Base-by-base conservation (phyloP, 2,888 invertebrate species). In the Drosophila maculinotata region DNA sequence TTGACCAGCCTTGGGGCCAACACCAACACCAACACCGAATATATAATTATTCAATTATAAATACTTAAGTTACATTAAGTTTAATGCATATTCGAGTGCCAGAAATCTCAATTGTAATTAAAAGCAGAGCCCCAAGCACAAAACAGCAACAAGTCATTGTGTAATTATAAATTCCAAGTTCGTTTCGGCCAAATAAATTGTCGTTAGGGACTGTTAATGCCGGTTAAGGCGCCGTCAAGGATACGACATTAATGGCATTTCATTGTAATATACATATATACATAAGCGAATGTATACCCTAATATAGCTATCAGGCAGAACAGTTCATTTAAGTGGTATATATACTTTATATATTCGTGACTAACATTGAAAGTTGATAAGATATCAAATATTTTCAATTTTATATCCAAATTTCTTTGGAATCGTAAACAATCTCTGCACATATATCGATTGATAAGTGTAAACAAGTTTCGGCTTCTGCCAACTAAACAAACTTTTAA, bases 151-250 rank as follows among this genome's bases (percentile, higher is more conserved):
- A 51, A 60, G 41, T 57, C 49, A 67, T 83, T 63, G 25, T 45
- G 33, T 45, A 68, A 81, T 79, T 84, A 62, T 26, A 53, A 63
- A 84, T 78, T 62, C 70, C 42, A 63, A 71, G 58, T 60, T 58
- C 49, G 62, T 59, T 60, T 54, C 20, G 39, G 54, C 52, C 64
- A 56, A 58, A 47, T 51, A 15, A 36, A 53, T 38, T 51, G 26
- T 28, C 15, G 23, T 48, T 42, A 65, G 64, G 72, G 36, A 44
- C 31, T 28, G 48, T 23, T 17, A n/a, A 26, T 44, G 31, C 41
- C 38, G 26, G 10, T 14, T 39, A 52, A 35, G 53, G 26, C 48
- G 20, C 14, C 30, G 23, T 15, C 66, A 66, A 66, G 69, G 59
- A 66, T 20, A 42, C 42, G 28, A 25, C n/a, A 4, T 1, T 17